Conservation (phyloP, 2,113 vertebrate genomes). For the Camarhynchus parvulus region DNA sequence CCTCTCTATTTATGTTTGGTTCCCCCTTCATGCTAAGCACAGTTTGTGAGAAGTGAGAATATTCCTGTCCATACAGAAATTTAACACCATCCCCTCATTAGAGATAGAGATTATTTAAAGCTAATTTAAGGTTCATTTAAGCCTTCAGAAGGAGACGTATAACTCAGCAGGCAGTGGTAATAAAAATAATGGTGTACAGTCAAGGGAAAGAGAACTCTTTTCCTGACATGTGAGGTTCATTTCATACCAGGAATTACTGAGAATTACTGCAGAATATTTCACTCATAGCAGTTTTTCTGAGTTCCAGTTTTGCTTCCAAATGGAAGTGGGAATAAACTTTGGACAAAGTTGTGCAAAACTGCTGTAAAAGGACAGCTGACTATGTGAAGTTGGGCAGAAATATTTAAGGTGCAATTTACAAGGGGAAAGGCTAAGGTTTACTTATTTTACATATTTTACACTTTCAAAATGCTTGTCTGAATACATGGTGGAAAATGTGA, state of each 20-base stretch:
- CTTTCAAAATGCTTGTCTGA: neutral
- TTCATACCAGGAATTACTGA: neutral
- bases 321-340: neutral
- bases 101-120: neutral
- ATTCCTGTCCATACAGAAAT: neutral
- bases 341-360: neutral
- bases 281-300: neutral
- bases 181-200: neutral
- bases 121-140: neutral
- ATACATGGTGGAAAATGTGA: neutral
- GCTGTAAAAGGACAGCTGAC: neutral
- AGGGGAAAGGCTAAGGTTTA: neutral
- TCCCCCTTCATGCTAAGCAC: neutral
- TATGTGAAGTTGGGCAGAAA: neutral
- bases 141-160: neutral
- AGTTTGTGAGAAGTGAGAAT: neutral
- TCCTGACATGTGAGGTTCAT: neutral
- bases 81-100: neutral
- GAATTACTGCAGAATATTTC: neutral
- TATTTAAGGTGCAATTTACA: neutral
- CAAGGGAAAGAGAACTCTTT: neutral
- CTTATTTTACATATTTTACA: neutral
- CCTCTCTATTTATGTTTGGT: neutral
- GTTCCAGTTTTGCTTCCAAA: neutral
- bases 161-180: neutral